phyloP scores from a whole-genome alignment of 2,888 invertebrate genomes.

The Morpho helenor region DNA sequence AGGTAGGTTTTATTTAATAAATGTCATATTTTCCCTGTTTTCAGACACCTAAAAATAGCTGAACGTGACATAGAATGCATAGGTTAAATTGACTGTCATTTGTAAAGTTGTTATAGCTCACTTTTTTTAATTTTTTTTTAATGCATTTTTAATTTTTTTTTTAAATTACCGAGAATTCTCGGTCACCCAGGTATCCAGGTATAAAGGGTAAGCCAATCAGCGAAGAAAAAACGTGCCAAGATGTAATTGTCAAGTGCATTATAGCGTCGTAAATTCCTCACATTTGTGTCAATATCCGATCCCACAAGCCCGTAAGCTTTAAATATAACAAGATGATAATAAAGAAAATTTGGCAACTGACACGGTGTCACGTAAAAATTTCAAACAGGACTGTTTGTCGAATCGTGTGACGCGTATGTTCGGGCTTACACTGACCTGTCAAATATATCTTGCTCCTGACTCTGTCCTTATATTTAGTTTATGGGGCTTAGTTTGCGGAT shows the following conservation, averaged over 20 bases:
- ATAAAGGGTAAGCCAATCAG: too few species aligned
- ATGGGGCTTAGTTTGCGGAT: slow-evolving; percentile 6
- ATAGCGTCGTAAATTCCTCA: background rate
- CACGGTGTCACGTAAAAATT: slow-evolving; percentile 21
- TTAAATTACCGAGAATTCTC: too few species aligned
- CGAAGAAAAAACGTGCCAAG: too few species aligned
- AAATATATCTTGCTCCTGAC: slow-evolving; percentile 24
- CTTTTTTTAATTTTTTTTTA: too few species aligned
- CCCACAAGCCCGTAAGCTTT: slow-evolving; percentile 14
- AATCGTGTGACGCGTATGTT: slow-evolving; percentile 33
- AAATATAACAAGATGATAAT: slow-evolving; percentile 15
- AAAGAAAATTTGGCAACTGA: slow-evolving; percentile 25
- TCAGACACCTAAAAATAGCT: too few species aligned
- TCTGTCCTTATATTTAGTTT: slow-evolving; percentile 17
- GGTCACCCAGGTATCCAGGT: too few species aligned
- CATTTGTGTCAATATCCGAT: background rate
- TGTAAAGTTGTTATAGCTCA: too few species aligned
- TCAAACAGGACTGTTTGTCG: slow-evolving; percentile 24
- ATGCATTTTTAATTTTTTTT: too few species aligned
- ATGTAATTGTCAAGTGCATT: background rate
- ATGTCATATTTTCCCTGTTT: too few species aligned
- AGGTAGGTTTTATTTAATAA: too few species aligned
- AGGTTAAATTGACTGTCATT: too few species aligned
- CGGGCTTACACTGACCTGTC: slow-evolving; percentile 29
- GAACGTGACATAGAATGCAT: too few species aligned